Evolutionary conservation across 23 tunicate species (phyloP).

Genomic region (Ascidia mentula): DNA sequence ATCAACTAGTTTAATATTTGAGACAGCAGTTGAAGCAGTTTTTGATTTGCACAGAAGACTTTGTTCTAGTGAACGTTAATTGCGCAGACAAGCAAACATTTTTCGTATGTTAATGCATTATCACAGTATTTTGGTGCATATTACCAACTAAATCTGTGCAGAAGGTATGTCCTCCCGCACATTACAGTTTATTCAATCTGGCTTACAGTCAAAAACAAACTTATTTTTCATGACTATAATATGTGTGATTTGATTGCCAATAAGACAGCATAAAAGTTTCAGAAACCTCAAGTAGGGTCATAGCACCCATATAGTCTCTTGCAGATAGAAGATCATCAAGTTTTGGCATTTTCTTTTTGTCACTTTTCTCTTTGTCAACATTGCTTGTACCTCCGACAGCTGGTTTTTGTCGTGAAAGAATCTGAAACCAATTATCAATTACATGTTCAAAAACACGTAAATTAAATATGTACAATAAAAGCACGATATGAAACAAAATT

Average conservation of each 20-base stretch:
- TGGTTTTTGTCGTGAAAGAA: slow-evolving; percentile 86
- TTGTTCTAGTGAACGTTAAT: too few species aligned
- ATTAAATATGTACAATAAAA: too few species aligned
- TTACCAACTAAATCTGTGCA: background rate
- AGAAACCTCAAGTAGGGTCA: slow-evolving; percentile 86
- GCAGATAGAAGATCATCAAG: slow-evolving; percentile 66
- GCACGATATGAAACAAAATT: too few species aligned
- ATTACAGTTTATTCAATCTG: background rate
- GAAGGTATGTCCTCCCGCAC: background rate
- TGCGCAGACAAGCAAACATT: too few species aligned
- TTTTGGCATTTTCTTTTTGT: slow-evolving; percentile 67
- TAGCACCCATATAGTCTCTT: slow-evolving; percentile 87
- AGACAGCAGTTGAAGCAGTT: too few species aligned
- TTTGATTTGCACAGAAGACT: too few species aligned
- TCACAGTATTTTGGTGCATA: background rate
- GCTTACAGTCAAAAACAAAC: too few species aligned
- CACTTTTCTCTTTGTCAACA: slow-evolving; percentile 46
- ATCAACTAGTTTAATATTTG: too few species aligned
- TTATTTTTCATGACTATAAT: too few species aligned
- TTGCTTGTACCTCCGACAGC: slow-evolving; percentile 53
- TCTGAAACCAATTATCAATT: slow-evolving; percentile 12
- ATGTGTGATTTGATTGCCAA: too few species aligned
- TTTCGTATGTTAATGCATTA: background rate
- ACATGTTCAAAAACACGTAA: background rate
- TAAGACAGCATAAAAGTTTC: too few species aligned